A percentile compares a stretch with the other conserved stretches of the same genome.
phyloP scores from a whole-genome alignment of 1,140 invertebrate genomes.

The Oryzaephilus surinamensis region DNA sequence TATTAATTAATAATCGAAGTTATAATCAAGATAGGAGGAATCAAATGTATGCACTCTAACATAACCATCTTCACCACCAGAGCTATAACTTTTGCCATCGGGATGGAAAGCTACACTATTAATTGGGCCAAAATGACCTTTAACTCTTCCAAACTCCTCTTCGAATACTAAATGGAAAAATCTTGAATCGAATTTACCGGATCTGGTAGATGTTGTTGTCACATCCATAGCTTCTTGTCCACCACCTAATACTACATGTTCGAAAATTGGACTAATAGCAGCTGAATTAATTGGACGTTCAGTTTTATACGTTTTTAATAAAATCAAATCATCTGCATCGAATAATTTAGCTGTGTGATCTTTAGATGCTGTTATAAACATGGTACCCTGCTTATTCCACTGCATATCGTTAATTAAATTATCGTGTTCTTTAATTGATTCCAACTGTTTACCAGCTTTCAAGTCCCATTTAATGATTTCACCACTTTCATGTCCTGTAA shows the following conservation, averaged over 20 bases:
- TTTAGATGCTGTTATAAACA: constrained; percentile 94
- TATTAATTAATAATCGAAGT: constrained; percentile 87
- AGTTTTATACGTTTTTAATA: constrained; percentile 91
- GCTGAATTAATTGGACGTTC: constrained; percentile 95
- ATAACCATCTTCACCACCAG: constrained; percentile 98
- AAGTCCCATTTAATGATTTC: constrained; percentile 86
- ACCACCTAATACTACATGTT: constrained; percentile 92
- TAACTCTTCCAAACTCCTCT: constrained; percentile 96
- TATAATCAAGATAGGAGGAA: constrained; percentile 92
- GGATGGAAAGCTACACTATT: constrained; percentile 98
- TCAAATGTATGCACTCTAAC: constrained; percentile 94
- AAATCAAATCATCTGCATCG: constrained; percentile 72
- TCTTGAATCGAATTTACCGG: constrained; percentile 96
- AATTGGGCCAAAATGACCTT: constrained; percentile 99
- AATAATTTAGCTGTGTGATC: constrained; percentile 91
- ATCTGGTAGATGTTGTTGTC: constrained; percentile 88
- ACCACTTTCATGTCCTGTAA: constrained; percentile 92
- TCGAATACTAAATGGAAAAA: constrained; percentile 99
- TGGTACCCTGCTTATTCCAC: constrained; percentile 80
- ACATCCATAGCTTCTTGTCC: constrained; percentile 99
- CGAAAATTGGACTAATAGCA: constrained; percentile 83
- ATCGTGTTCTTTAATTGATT: constrained; percentile 68
- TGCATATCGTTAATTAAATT: constrained; percentile 94
- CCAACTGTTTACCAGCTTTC: constrained; percentile 69
- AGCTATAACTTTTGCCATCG: constrained; percentile 92